Evolutionary conservation across 2,797 vertebrate species (phyloP).

Genomic region (Pantherophis alleghaniensis): DNA sequence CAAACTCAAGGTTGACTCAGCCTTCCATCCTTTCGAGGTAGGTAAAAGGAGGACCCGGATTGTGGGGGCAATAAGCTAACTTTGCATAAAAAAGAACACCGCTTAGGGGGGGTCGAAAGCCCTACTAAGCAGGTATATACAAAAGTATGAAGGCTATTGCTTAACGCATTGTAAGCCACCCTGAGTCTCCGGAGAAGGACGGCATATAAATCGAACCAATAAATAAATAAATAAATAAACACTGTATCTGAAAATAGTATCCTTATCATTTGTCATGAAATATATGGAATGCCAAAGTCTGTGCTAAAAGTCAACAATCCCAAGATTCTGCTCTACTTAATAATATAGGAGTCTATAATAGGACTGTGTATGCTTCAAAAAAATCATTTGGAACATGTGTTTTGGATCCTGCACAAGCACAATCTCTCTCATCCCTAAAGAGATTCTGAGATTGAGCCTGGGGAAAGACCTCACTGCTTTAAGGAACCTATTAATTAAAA

Average conservation of each 20-base stretch:
- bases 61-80: too few relatives aligned
- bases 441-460: neutral
- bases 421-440: neutral
- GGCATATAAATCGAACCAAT: too few relatives aligned
- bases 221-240: too few relatives aligned
- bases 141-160: too few relatives aligned
- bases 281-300: neutral
- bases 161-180: too few relatives aligned
- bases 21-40: too few relatives aligned
- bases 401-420: neutral
- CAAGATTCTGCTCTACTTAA: neutral
- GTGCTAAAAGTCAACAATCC: neutral
- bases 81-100: too few relatives aligned
- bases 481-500: neutral
- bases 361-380: neutral
- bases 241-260: neutral
- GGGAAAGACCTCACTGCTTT: neutral
- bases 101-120: too few relatives aligned
- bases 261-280: neutral
- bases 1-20: too few relatives aligned
- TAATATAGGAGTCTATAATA: neutral
- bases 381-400: neutral
- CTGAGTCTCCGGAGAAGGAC: too few relatives aligned
- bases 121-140: too few relatives aligned
- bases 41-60: too few relatives aligned